Base-by-base conservation (phyloP, 2,113 vertebrate species). In the Cnemophilus loriae region DNA sequence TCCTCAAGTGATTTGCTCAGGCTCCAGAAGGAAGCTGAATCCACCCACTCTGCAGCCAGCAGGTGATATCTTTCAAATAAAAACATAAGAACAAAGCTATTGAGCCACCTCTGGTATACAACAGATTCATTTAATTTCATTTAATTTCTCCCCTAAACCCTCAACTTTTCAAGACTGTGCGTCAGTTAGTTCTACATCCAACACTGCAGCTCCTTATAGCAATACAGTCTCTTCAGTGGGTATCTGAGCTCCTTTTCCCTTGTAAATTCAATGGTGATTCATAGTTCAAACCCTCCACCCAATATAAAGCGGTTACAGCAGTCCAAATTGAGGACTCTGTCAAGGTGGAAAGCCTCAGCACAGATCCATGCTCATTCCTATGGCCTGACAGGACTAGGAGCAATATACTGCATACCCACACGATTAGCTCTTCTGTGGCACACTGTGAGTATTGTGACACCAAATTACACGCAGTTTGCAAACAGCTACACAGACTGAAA, bases 21-120 rank as follows among this genome's bases (percentile, higher is more conserved):
- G 61, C 55, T 95, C 96, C 96, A 82, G 91, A 79, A 92, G 69
- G 44, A 96, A 95, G 90, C 59, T 91, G 93, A 75, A 93, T 96
- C 76, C 55, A 94, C 46, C 35, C 94, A 88, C 89, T 90, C 71
- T 84, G 64, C 91, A 96, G 91, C 84, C 94, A 95, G 89, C 85
- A 87, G 83, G 44, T 82, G 69, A 71, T 92, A 96, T 70, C 97
- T 97, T 97, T 95, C 59, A 92, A 96, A 96, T 19, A 91, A 95
- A 96, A 96, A 96, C 60, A 96, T 71, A 91, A 90, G 94, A 95
- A 79, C n/a, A 97, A 81, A 87, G 73, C 50, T 55, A 71, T 95
- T 96, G 86, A 89, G 71, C 42, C 70, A 64, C n/a, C 74, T 89
- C 57, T 52, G 69, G 55, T 86, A 56, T 17, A 79, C 6, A 95